Base-by-base conservation (phyloP, 1,140 invertebrate genomes). In the Sarcophaga peregrina region DNA sequence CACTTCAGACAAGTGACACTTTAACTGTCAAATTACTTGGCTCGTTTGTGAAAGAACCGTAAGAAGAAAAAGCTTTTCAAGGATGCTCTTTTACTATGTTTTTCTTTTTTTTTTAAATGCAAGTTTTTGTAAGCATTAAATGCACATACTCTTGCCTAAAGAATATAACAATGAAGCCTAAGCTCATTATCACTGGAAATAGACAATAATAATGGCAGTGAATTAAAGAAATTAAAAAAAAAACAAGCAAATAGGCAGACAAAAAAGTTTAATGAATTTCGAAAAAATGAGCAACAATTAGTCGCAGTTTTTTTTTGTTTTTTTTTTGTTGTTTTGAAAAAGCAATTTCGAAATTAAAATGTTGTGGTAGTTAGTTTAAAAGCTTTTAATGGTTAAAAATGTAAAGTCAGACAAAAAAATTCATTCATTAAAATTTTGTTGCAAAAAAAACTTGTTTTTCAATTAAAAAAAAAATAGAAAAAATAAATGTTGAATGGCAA, bases 131-230 rank as follows among this genome's bases (percentile, higher is more conserved):
- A n/a, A n/a, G 17, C 17, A 62, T n/a, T n/a, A 17, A 68, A 68
- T 9, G 9, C n/a, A 17, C n/a, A n/a, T 68, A 37, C 62, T 20
- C 62, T 20, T 68, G 13, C 62, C 17, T 37, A 68, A 20, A 17
- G 15, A 62, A 62, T 15, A 68, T 37, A 37, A 37, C 4, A 37
- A 37, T 37, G 25, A 37, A 37, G 25, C 25, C 25, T 37, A 37
- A 37, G 25, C 25, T 68, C 62, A 68, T 68, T 25, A 68, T 68
- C 62, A 20, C 20, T 20, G 17, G 17, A 68, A 8, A n/a, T 25
- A 68, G 62, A 68, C 62, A 68, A 68, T 68, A 68, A 68, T 68
- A 68, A 68, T 68, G 62, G 20, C 62, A 68, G 20, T 68, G 62
- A 68, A 68, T 37, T 37, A 68, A 68, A 37, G 25, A 37, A n/a